Percentiles rank a stretch among this genome's conserved stretches.
Conservation (phyloP, 2,113 vertebrate genomes). For the Malaclemys terrapin region DNA sequence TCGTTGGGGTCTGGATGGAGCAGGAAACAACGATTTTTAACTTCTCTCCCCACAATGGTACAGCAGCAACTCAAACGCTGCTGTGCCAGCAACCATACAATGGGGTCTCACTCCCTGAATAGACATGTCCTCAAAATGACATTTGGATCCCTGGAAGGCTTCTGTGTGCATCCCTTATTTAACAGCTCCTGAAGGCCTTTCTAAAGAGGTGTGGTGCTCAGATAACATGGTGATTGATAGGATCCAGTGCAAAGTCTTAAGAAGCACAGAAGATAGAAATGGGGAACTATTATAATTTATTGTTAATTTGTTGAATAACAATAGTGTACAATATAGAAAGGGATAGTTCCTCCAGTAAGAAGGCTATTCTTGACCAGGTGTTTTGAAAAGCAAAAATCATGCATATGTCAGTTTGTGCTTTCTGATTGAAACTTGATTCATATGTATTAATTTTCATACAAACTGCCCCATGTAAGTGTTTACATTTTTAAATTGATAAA, state of each 20-base stretch:
- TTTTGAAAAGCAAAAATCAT: not conserved
- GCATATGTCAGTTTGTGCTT: not conserved
- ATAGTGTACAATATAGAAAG: not conserved
- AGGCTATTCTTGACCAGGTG: not conserved
- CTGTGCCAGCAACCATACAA: not conserved
- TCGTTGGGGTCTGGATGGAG: not conserved
- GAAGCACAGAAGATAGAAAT: not conserved
- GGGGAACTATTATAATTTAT: not conserved
- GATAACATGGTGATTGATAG: not conserved
- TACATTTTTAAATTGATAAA: not conserved
- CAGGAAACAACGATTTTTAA: not conserved
- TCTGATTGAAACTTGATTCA: not conserved
- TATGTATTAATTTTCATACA: fast-evolving
- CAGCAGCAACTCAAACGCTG: not conserved
- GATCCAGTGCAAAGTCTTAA: not conserved
- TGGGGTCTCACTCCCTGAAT: not conserved
- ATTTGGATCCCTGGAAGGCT: not conserved
- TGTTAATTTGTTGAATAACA: not conserved
- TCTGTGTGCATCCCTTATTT: not conserved
- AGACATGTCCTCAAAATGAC: not conserved
- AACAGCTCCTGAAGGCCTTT: not conserved
- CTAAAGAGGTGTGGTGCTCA: not conserved
- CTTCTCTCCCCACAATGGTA: not conserved
- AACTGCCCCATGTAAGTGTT: not conserved
- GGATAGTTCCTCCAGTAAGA: not conserved